Conservation (phyloP, 2,113 vertebrate species). For the Monarcha castaneiventris region DNA sequence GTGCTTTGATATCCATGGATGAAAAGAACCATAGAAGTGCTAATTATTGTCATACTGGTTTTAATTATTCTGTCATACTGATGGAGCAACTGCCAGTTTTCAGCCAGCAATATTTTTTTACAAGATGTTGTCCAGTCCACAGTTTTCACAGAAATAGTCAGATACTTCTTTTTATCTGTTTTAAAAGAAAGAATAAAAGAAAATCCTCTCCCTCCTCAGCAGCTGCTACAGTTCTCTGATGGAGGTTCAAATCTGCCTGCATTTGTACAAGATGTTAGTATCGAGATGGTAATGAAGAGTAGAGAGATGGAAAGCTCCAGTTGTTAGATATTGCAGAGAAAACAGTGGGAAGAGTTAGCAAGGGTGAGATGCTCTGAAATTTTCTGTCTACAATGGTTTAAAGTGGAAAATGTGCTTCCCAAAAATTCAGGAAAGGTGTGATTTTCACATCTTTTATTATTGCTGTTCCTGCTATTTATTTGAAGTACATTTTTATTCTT, state of each 20-base stretch:
- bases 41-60: slow-evolving; percentile 63
- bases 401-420: not conserved
- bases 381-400: not conserved
- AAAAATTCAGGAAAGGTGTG: not conserved
- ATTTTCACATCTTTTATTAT: not conserved
- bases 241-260: not conserved
- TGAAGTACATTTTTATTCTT: not conserved
- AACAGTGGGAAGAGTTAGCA: not conserved
- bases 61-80: slow-evolving; percentile 64
- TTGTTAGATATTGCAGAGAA: not conserved
- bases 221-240: not conserved
- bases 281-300: not conserved
- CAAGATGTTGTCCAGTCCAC: slow-evolving; percentile 17
- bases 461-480: not conserved
- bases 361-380: not conserved
- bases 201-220: not conserved
- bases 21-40: slow-evolving; percentile 66
- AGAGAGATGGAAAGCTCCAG: not conserved
- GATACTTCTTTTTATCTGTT: slow-evolving; percentile 31
- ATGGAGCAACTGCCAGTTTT: slow-evolving; percentile 23
- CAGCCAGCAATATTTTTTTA: not conserved
- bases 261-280: not conserved
- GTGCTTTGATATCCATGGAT: slow-evolving; percentile 63
- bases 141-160: not conserved
- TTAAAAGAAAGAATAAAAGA: not conserved